A percentile compares a stretch with the other conserved stretches of the same genome.
phyloP scores from a whole-genome alignment of 2,888 invertebrate genomes.

The Himalopsyche tibetana region DNA sequence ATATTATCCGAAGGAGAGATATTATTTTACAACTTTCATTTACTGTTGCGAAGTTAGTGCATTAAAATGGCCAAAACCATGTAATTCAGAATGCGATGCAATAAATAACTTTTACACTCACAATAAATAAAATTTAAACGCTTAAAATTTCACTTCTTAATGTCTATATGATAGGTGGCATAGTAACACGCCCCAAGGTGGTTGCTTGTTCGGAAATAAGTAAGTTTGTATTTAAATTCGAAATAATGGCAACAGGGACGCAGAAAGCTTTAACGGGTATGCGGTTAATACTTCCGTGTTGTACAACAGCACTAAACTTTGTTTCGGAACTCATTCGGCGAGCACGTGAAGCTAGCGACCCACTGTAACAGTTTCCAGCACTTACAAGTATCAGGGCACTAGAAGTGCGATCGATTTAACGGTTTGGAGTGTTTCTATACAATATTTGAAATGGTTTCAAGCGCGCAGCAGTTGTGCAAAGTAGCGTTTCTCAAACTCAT shows the following conservation, averaged over 20 bases:
- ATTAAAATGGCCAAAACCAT: too few relatives aligned
- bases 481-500: too few relatives aligned
- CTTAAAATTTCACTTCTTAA: background rate
- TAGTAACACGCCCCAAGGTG: background rate
- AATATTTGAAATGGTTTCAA: background rate
- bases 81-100: too few relatives aligned
- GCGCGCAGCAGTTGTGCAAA: too few relatives aligned
- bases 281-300: conserved; percentile 21
- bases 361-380: conserved; percentile 20
- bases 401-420: conserved; percentile 12
- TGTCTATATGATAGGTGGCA: background rate
- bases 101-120: too few relatives aligned
- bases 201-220: background rate
- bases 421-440: background rate
- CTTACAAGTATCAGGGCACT: conserved; percentile 4
- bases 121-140: too few relatives aligned
- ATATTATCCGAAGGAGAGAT: too few relatives aligned
- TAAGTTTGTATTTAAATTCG: conserved; percentile 4
- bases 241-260: conserved; percentile 6
- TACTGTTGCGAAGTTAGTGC: too few relatives aligned
- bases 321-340: conserved; percentile 3
- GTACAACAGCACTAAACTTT: conserved; percentile 27
- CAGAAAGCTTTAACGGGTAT: conserved; percentile 13
- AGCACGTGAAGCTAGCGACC: conserved; percentile 13
- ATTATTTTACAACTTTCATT: too few relatives aligned